phyloP scores from a whole-genome alignment of 2,113 vertebrate species.

The Hippolais icterina region DNA sequence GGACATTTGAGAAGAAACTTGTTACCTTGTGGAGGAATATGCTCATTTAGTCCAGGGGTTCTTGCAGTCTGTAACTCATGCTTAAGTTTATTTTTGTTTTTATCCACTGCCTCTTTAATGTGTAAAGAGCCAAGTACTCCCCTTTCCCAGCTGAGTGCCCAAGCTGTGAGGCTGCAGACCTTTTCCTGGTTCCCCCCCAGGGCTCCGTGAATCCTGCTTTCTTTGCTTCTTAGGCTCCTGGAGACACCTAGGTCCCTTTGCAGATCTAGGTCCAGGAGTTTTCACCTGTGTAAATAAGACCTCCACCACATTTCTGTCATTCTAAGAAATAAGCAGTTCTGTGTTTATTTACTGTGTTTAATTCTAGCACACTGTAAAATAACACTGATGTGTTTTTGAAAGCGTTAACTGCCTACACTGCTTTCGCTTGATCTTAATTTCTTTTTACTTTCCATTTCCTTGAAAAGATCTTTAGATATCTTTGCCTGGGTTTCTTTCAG shows the following conservation, averaged over 20 bases:
- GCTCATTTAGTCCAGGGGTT: not conserved
- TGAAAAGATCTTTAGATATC: not conserved
- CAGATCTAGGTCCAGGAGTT: slow-evolving; percentile 28
- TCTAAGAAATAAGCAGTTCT: slow-evolving; percentile 47
- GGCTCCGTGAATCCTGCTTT: slow-evolving; percentile 45
- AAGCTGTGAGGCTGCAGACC: slow-evolving; percentile 6
- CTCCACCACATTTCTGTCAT: slow-evolving; percentile 38
- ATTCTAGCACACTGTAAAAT: slow-evolving; percentile 55
- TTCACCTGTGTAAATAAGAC: slow-evolving; percentile 64
- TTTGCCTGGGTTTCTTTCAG: slow-evolving; percentile 3
- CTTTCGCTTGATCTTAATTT: slow-evolving; percentile 18
- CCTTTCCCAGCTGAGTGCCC: slow-evolving; percentile 7
- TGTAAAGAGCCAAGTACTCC: not conserved
- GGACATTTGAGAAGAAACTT: not conserved
- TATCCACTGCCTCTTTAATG: slow-evolving; percentile 3
- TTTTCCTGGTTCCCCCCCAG: slow-evolving; percentile 5
- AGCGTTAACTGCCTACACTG: slow-evolving; percentile 2
- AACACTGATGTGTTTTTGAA: slow-evolving; percentile 32
- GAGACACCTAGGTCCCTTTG: slow-evolving; percentile 43
- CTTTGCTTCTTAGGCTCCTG: slow-evolving; percentile 22
- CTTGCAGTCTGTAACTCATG: not conserved
- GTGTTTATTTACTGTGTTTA: slow-evolving; percentile 58
- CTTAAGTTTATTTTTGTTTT: slow-evolving; percentile 51
- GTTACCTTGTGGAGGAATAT: not conserved
- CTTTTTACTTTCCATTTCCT: slow-evolving; percentile 29